A percentile compares a stretch with the other conserved stretches of the same genome.
Evolutionary conservation across 2,113 vertebrate genomes (phyloP).

Genomic region (Elephas maximus): DNA sequence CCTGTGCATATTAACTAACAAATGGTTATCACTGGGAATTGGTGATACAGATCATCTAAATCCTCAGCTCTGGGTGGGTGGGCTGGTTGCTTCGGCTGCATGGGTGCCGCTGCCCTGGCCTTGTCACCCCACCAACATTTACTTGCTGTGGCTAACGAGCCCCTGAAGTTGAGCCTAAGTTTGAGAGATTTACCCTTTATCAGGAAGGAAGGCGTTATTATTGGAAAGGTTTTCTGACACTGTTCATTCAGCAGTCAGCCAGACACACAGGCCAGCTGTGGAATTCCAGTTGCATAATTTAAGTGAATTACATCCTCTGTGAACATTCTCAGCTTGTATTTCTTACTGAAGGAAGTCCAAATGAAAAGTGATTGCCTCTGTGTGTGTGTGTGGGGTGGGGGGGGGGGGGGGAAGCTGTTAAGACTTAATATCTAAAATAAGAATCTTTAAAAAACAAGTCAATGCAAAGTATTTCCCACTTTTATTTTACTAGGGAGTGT

Average conservation of each 20-base stretch:
- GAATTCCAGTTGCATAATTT: slow-evolving; percentile 89
- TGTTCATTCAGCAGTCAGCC: slow-evolving; percentile 70
- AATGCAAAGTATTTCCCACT: slow-evolving; percentile 68
- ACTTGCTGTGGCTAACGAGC: slow-evolving; percentile 84
- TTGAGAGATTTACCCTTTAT: slow-evolving; percentile 81
- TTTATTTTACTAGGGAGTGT: slow-evolving; percentile 61
- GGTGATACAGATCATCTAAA: slow-evolving; percentile 51
- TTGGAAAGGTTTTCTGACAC: slow-evolving; percentile 83
- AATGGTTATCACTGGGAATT: slow-evolving; percentile 69
- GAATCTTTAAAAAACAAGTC: slow-evolving; percentile 54
- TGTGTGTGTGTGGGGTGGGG: no score
- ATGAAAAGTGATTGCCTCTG: slow-evolving; percentile 63
- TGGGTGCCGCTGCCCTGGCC: slow-evolving; percentile 48
- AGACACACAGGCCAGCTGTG: slow-evolving; percentile 86
- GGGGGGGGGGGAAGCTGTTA: slow-evolving; percentile 16
- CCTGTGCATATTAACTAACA: slow-evolving; percentile 75
- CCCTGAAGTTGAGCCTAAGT: slow-evolving; percentile 88
- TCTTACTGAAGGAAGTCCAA: slow-evolving; percentile 72
- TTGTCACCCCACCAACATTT: slow-evolving; percentile 81
- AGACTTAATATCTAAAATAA: slow-evolving; percentile 9
- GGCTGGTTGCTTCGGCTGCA: slow-evolving; percentile 69
- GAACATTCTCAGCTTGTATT: slow-evolving; percentile 81
- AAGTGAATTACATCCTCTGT: slow-evolving; percentile 84
- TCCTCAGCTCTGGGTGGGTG: slow-evolving; percentile 67
- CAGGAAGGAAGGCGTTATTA: slow-evolving; percentile 77